A percentile compares a stretch with the other conserved stretches of the same genome.
Evolutionary conservation across 2,888 invertebrate genomes (phyloP).

Genomic region (Eilema griseolum): DNA sequence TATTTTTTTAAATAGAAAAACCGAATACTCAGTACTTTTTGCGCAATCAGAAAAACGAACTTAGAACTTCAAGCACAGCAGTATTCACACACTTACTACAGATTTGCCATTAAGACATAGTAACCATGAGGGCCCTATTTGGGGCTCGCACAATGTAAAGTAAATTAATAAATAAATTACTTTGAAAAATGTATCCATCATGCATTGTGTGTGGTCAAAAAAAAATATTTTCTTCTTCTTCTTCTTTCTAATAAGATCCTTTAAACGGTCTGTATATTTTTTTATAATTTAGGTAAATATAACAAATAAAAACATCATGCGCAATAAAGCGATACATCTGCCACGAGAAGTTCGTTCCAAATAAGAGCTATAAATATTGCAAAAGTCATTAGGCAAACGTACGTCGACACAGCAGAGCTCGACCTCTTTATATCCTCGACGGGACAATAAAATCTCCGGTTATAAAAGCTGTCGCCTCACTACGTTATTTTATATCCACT

Average conservation of each 20-base stretch:
- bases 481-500: conserved; percentile 71
- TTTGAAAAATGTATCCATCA: too few species aligned
- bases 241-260: too few species aligned
- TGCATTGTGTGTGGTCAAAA: too few species aligned
- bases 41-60: neutral
- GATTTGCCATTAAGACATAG: neutral
- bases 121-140: too few species aligned
- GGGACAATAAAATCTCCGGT: conserved; percentile 73
- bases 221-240: too few species aligned
- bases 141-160: too few species aligned
- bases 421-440: conserved; percentile 61
- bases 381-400: conserved; percentile 54
- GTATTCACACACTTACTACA: neutral
- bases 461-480: conserved; percentile 64
- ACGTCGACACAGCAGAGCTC: conserved; percentile 40
- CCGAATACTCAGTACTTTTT: neutral
- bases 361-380: conserved; percentile 62
- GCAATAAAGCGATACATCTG: conserved; percentile 47
- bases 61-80: neutral
- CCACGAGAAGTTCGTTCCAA: conserved; percentile 47
- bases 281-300: too few species aligned
- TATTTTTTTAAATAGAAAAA: neutral
- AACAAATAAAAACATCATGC: conserved; percentile 35
- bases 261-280: too few species aligned
- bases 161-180: too few species aligned